Conservation (phyloP, 2,113 vertebrate genomes). For the Rhinoptilus africanus region DNA sequence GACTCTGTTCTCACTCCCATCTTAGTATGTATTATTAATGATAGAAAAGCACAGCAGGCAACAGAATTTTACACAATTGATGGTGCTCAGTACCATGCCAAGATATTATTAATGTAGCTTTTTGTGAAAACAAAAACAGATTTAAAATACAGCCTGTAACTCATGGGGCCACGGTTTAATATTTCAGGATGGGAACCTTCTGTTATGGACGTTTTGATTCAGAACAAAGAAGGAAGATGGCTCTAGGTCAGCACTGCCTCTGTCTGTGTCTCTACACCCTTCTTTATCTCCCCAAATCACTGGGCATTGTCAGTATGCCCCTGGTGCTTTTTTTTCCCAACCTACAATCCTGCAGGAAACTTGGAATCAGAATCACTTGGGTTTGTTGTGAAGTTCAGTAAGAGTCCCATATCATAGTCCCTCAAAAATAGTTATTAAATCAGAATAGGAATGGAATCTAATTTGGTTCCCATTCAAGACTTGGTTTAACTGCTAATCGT, state of each 20-base stretch:
- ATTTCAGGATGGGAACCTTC: not conserved
- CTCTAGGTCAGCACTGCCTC: not conserved
- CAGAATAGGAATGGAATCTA: not conserved
- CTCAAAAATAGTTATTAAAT: not conserved
- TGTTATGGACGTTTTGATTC: not conserved
- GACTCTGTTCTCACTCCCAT: conserved; percentile 21
- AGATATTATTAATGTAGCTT: conserved; percentile 12
- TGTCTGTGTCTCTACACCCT: not conserved
- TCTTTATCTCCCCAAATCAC: not conserved
- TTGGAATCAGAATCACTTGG: not conserved
- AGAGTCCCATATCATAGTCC: not conserved
- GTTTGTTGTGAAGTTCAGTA: not conserved
- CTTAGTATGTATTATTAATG: conserved; percentile 62
- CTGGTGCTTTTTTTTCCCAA: not conserved
- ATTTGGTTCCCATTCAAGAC: not conserved
- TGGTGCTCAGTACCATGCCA: conserved; percentile 38
- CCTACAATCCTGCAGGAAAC: not conserved
- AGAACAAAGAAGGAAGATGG: not conserved
- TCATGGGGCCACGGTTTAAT: not conserved
- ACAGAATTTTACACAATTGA: conserved; percentile 56
- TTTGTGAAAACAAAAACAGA: conserved; percentile 26
- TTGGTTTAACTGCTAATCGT: not conserved
- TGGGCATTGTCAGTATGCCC: not conserved
- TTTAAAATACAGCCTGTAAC: conserved; percentile 30
- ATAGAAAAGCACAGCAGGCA: conserved; percentile 32